Conservation (phyloP, 2,113 vertebrate species). For the Crocuta crocuta region DNA sequence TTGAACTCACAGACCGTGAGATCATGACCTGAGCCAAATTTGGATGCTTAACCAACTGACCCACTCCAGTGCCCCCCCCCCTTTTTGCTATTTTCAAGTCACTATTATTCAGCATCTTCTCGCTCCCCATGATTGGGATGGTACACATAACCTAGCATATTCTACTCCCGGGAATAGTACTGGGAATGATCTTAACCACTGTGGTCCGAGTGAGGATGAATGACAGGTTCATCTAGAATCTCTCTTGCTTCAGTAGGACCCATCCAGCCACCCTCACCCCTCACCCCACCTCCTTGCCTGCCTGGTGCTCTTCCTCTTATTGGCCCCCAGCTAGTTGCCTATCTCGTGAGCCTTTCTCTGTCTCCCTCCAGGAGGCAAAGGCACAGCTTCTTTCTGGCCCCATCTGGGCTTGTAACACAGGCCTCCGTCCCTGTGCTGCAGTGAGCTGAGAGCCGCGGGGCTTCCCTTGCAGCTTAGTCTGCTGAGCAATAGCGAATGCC, state of each 20-base stretch:
- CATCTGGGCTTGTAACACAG: neutral
- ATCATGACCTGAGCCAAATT: too few relatives aligned
- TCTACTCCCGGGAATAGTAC: neutral
- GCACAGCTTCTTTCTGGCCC: neutral
- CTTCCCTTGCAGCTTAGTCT: neutral
- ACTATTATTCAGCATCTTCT: too few relatives aligned
- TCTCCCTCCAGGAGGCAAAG: neutral
- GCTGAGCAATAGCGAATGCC: neutral
- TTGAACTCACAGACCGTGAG: too few relatives aligned
- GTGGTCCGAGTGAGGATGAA: neutral
- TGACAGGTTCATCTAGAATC: neutral
- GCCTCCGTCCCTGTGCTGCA: too few relatives aligned
- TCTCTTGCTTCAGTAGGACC: neutral
- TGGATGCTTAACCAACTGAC: too few relatives aligned
- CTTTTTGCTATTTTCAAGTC: neutral
- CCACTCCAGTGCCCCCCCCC: too few relatives aligned
- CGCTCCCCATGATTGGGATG: rapidly evolving
- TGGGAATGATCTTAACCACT: too few relatives aligned
- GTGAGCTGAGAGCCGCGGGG: rapidly evolving
- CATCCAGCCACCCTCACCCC: neutral
- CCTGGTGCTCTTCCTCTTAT: neutral
- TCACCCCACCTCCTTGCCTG: neutral
- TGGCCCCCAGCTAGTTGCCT: neutral
- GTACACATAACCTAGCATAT: too few relatives aligned
- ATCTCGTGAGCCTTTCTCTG: neutral